Conservation (phyloP, 92 coral and sea anemone genomes). For the Heteractis magnifica region DNA sequence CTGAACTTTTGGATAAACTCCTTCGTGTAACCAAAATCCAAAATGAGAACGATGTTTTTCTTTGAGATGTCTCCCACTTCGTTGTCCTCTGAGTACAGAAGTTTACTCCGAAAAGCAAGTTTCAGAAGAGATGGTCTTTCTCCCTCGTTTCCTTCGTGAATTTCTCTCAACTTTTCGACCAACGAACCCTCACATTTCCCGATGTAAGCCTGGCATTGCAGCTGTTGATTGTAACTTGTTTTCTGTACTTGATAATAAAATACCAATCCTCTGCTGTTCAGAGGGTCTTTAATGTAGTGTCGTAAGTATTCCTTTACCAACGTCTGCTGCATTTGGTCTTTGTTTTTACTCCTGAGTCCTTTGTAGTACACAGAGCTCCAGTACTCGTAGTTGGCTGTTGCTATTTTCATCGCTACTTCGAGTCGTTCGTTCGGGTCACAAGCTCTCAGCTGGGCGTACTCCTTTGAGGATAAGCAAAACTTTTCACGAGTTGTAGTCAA, state of each 20-base stretch:
- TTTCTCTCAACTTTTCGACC: conserved; percentile 41
- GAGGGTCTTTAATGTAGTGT: conserved; percentile 68
- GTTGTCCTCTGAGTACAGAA: conserved; percentile 31
- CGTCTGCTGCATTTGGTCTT: conserved; percentile 53
- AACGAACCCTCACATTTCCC: conserved; percentile 66
- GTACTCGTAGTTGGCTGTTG: conserved; percentile 69
- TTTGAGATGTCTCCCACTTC: conserved; percentile 41
- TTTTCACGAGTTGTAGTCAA: neutral
- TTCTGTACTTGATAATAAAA: conserved; percentile 64
- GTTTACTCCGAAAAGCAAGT: conserved; percentile 57
- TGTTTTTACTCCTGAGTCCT: conserved; percentile 47
- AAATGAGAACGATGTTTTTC: conserved; percentile 62
- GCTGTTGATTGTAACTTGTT: conserved; percentile 39
- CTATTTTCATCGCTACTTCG: conserved; percentile 68
- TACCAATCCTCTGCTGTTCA: conserved; percentile 68
- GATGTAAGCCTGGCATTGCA: conserved; percentile 61
- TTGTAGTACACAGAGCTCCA: conserved; percentile 61
- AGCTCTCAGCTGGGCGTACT: conserved; percentile 27
- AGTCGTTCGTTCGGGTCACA: conserved; percentile 58
- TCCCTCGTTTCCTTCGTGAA: conserved; percentile 48
- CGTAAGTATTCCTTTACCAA: conserved; percentile 60
- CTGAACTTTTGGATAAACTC: conserved; percentile 42
- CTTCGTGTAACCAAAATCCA: conserved; percentile 82
- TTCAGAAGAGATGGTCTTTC: conserved; percentile 57
- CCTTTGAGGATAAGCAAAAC: conserved; percentile 7